These are phyloP conservation scores for Cylas formicarius DNA, from an alignment of 1,140 invertebrate genomes.

Conservation along the genomic window DNA sequence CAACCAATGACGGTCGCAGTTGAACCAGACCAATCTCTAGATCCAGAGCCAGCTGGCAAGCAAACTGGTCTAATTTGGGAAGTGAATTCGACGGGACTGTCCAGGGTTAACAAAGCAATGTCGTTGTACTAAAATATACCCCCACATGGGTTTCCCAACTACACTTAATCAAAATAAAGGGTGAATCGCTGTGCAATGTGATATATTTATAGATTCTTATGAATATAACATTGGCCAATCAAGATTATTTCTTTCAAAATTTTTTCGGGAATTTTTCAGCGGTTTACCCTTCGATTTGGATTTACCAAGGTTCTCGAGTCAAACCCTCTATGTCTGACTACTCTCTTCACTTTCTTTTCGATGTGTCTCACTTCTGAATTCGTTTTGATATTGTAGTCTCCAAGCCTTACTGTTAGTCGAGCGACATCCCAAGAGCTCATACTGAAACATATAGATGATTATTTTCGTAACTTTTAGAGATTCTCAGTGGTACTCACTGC, in stretches of 20 bases:
- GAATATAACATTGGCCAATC: background rate
- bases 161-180: slow-evolving; percentile 5
- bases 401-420: slow-evolving; percentile 67
- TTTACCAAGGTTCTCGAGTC: slow-evolving; percentile 71
- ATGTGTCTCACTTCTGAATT: slow-evolving; percentile 64
- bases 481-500: slow-evolving; percentile 55
- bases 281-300: too few species aligned
- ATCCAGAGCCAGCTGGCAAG: slow-evolving; percentile 54
- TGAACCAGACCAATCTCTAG: slow-evolving; percentile 54
- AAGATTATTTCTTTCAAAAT: too few species aligned
- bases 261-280: background rate
- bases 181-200: background rate
- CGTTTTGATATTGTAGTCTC: slow-evolving; percentile 74
- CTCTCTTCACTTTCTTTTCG: slow-evolving; percentile 68
- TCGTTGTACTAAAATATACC: slow-evolving; percentile 67
- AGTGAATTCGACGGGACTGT: slow-evolving; percentile 66
- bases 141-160: too few species aligned
- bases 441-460: slow-evolving; percentile 47
- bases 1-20: slow-evolving; percentile 77
- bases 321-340: slow-evolving; percentile 77
- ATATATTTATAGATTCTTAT: too few species aligned
- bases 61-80: slow-evolving; percentile 75
- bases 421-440: slow-evolving; percentile 85
- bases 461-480: background rate
- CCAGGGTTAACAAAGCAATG: slow-evolving; percentile 76